Evolutionary conservation across 2,113 vertebrate genomes (phyloP).

Genomic region (Cynopterus brachyotis): DNA sequence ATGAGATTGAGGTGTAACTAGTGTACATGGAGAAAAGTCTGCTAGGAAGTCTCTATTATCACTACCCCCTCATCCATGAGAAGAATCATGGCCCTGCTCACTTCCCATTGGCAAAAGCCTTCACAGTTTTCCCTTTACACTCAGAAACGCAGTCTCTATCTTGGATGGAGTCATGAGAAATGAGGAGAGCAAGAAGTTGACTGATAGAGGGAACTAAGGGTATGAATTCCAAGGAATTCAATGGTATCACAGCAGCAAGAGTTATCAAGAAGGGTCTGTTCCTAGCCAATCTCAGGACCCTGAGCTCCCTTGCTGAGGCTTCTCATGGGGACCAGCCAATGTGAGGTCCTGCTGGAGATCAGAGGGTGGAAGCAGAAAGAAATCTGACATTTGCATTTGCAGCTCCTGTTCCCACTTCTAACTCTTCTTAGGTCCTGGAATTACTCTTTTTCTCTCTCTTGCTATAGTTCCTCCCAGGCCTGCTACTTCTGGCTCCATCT

Average conservation of each 20-base stretch:
- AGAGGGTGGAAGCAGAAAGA: neutral
- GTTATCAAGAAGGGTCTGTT: neutral
- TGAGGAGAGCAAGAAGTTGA: neutral
- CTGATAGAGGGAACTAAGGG: neutral
- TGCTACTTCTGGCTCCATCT: neutral
- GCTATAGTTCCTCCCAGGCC: neutral
- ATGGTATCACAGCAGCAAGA: neutral
- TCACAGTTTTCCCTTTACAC: neutral
- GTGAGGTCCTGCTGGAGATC: neutral
- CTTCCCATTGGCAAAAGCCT: neutral
- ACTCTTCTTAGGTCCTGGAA: neutral
- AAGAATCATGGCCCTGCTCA: neutral
- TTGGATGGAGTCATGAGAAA: neutral
- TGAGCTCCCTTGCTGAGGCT: neutral
- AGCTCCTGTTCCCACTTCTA: too few relatives aligned
- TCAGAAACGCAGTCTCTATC: neutral
- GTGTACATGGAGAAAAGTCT: neutral
- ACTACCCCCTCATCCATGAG: neutral
- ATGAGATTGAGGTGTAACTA: neutral
- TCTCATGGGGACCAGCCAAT: accelerated
- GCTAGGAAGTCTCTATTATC: neutral
- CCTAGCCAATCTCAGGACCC: neutral
- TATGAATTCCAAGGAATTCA: neutral
- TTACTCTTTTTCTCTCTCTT: neutral
- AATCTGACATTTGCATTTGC: too few relatives aligned